A percentile compares a stretch with the other conserved stretches of the same genome.
These are phyloP conservation scores for Pharmacophagus antenor DNA, from an alignment of 2,888 invertebrate species.

Conservation along the genomic window DNA sequence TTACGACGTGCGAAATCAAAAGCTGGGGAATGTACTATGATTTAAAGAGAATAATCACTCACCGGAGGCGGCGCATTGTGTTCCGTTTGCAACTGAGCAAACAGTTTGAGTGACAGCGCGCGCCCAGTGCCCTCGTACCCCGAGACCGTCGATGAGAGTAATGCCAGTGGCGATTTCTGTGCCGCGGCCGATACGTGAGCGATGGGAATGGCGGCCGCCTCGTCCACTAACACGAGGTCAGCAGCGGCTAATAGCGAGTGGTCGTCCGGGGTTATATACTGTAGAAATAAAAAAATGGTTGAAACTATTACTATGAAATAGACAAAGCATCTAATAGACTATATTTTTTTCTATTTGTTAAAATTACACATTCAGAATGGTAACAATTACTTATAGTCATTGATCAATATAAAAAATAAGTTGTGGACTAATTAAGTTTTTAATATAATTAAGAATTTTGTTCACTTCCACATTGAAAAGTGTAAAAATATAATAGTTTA, in stretches of 20 bases:
- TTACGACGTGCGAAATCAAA: too few species aligned
- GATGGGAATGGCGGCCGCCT: constrained; percentile 99
- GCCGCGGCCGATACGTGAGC: constrained; percentile 93
- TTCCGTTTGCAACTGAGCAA: constrained; percentile 89
- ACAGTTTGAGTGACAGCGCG: constrained; percentile 95
- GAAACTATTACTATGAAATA: neutral
- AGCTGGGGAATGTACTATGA: neutral
- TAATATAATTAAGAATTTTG: too few species aligned
- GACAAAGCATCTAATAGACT: too few species aligned
- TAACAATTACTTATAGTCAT: too few species aligned
- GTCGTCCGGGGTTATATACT: constrained; percentile 98
- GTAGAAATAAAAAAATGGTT: constrained; percentile 28
- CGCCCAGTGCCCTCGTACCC: constrained; percentile 99
- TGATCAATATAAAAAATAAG: too few species aligned
- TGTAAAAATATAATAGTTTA: too few species aligned
- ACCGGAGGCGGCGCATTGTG: constrained; percentile 83
- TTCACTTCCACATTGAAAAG: too few species aligned
- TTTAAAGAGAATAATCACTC: constrained; percentile 35
- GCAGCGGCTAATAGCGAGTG: constrained; percentile 93
- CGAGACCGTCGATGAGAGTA: constrained; percentile 97
- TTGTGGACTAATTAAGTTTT: too few species aligned
- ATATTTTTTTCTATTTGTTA: too few species aligned
- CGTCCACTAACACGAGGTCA: constrained; percentile 97
- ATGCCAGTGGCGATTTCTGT: constrained; percentile 94
- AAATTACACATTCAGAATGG: too few species aligned